phyloP scores from a whole-genome alignment of 2,113 vertebrate genomes.

The Maccullochella peelii region DNA sequence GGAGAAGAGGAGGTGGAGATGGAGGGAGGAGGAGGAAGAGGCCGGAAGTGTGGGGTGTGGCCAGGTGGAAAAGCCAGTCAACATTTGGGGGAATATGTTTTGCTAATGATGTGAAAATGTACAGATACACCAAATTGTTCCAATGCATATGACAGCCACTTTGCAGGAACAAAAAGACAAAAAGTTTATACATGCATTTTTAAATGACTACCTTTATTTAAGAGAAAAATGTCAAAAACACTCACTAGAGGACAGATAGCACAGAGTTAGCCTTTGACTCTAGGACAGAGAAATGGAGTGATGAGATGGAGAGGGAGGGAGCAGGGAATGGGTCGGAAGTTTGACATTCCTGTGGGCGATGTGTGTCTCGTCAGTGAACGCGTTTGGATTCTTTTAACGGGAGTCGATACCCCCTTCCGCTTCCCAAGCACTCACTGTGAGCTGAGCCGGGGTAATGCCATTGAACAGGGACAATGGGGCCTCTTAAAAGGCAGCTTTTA shows the following conservation, averaged over 20 bases:
- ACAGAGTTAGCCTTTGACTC: slow-evolving; percentile 64
- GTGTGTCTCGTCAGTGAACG: slow-evolving; percentile 81
- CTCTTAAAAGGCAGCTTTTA: slow-evolving; percentile 83
- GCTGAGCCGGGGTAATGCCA: slow-evolving; percentile 78
- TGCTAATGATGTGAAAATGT: background rate
- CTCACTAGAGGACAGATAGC: slow-evolving; percentile 45
- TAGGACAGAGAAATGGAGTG: slow-evolving; percentile 59
- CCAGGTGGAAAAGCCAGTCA: slow-evolving; percentile 13
- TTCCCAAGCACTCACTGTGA: slow-evolving; percentile 80
- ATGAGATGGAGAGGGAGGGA: slow-evolving; percentile 66
- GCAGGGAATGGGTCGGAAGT: slow-evolving; percentile 71
- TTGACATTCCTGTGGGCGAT: slow-evolving; percentile 85
- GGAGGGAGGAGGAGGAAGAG: slow-evolving; percentile 2
- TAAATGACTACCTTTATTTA: background rate
- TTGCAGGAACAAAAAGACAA: background rate
- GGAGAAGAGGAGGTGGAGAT: slow-evolving; percentile 37
- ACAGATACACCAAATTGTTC: background rate
- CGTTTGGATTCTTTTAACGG: slow-evolving; percentile 82
- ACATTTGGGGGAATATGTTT: background rate
- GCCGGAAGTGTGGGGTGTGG: slow-evolving; percentile 46
- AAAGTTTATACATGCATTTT: slow-evolving; percentile 23
- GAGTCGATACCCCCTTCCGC: slow-evolving; percentile 85
- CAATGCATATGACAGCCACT: background rate
- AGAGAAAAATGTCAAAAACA: slow-evolving; percentile 39
- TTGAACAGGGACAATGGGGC: slow-evolving; percentile 80